Evolutionary conservation across 2,888 invertebrate genomes (phyloP).

Genomic region (Philonicus albiceps): DNA sequence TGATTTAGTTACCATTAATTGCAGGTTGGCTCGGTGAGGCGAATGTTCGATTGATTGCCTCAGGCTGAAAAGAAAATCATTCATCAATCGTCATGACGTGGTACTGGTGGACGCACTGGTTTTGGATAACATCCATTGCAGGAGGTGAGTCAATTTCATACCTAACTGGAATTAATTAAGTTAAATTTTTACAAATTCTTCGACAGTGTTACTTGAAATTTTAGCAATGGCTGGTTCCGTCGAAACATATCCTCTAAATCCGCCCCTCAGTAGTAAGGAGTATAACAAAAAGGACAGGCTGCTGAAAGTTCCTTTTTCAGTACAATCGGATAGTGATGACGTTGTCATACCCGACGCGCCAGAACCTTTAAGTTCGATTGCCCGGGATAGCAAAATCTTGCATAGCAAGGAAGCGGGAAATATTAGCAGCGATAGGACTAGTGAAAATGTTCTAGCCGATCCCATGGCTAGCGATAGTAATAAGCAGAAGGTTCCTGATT

Average conservation of each 20-base stretch:
- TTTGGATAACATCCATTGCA: slow-evolving; percentile 74
- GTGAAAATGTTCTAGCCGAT: slow-evolving; percentile 36
- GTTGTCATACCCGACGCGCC: slow-evolving; percentile 48
- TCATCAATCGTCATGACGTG: slow-evolving; percentile 73
- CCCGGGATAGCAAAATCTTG: slow-evolving; percentile 21
- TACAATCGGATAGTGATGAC: slow-evolving; percentile 53
- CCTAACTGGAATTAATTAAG: not conserved
- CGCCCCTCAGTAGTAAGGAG: slow-evolving; percentile 49
- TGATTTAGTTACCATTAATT: not conserved
- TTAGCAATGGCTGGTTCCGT: slow-evolving; percentile 45
- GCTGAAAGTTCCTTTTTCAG: slow-evolving; percentile 49
- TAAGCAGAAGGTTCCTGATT: slow-evolving; percentile 16
- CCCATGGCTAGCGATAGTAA: slow-evolving; percentile 17
- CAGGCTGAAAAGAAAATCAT: slow-evolving; percentile 12
- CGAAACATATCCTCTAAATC: slow-evolving; percentile 53
- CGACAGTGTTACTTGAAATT: slow-evolving; percentile 11
- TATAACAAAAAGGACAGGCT: slow-evolving; percentile 45
- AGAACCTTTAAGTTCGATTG: slow-evolving; percentile 50
- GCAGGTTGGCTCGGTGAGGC: slow-evolving; percentile 4
- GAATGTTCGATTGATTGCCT: slow-evolving; percentile 12
- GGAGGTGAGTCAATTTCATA: slow-evolving; percentile 28
- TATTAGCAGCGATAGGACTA: slow-evolving; percentile 21
- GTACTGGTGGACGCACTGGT: slow-evolving; percentile 90
- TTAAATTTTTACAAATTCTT: not conserved
- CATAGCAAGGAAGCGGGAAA: not conserved